Evolutionary conservation across 2,888 invertebrate genomes (phyloP).

Genomic region (Leptarthrus brevirostris): DNA sequence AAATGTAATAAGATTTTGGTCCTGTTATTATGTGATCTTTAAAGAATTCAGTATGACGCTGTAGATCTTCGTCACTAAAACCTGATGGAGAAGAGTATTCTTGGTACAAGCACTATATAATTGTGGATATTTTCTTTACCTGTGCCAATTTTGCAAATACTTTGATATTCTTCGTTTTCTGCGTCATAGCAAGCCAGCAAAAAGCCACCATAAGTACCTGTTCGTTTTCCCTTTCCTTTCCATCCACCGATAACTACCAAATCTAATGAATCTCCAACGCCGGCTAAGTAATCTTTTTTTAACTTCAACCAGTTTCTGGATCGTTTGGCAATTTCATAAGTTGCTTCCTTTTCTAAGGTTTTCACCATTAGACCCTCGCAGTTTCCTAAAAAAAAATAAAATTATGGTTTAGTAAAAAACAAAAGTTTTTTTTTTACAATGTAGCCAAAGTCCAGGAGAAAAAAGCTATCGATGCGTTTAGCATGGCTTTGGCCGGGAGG

Average conservation of each 20-base stretch:
- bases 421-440: too few relatives aligned
- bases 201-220: constrained; percentile 95
- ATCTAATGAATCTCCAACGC: constrained; percentile 96
- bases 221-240: constrained; percentile 90
- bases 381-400: constrained; percentile 73
- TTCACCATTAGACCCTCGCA: constrained; percentile 99
- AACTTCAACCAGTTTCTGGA: constrained; percentile 95
- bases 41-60: constrained; percentile 79
- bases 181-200: constrained; percentile 93
- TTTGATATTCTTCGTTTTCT: constrained; percentile 91
- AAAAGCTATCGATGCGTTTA: too few relatives aligned
- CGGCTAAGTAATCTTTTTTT: constrained; percentile 97
- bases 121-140: constrained; percentile 57
- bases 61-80: constrained; percentile 91
- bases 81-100: constrained; percentile 86
- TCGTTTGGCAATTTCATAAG: constrained; percentile 96
- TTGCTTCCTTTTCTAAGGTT: constrained; percentile 85
- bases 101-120: too few relatives aligned
- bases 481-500: too few relatives aligned
- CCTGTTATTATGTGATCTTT: constrained; percentile 79
- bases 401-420: too few relatives aligned
- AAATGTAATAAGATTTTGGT: constrained; percentile 85
- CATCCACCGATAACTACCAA: constrained; percentile 96
- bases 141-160: constrained; percentile 83
- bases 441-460: too few relatives aligned